phyloP scores from a whole-genome alignment of 53 echinoderm and acorn worm species.

The Pentamera pediparva region DNA sequence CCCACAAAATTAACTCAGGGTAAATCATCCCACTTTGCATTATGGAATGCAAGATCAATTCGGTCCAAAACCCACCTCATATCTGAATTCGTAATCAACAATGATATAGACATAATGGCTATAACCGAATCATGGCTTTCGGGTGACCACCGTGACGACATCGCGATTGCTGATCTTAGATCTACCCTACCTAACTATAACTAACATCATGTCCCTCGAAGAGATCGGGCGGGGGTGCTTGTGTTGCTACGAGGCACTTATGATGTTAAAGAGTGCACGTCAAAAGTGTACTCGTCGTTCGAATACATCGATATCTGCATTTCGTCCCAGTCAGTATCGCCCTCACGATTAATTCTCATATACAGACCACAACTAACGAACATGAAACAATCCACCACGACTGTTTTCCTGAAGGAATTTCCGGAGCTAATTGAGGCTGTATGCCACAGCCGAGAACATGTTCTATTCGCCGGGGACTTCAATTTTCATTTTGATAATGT shows the following conservation, averaged over 20 bases:
- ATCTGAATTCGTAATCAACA: slow-evolving; percentile 34
- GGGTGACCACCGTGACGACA: slow-evolving; percentile 47
- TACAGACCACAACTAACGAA: slow-evolving; percentile 11
- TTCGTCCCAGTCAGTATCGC: background rate
- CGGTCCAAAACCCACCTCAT: slow-evolving; percentile 22
- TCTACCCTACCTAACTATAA: slow-evolving; percentile 25
- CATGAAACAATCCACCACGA: slow-evolving; percentile 15
- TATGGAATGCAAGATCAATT: slow-evolving; percentile 48
- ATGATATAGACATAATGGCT: slow-evolving; percentile 46
- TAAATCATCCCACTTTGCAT: slow-evolving; percentile 20
- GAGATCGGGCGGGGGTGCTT: slow-evolving; percentile 7
- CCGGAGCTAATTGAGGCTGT: slow-evolving; percentile 22
- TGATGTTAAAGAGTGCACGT: background rate
- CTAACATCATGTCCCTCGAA: slow-evolving; percentile 17
- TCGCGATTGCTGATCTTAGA: slow-evolving; percentile 32
- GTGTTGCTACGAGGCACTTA: slow-evolving; percentile 22
- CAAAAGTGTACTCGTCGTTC: slow-evolving; percentile 4
- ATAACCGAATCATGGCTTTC: slow-evolving; percentile 47
- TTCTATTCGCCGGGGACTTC: slow-evolving; percentile 48
- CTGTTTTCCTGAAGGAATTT: slow-evolving; percentile 32
- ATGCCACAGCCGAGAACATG: slow-evolving; percentile 1
- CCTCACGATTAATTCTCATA: slow-evolving; percentile 13
- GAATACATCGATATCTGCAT: slow-evolving; percentile 30
- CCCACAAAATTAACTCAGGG: background rate
- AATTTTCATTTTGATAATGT: slow-evolving; percentile 44